A percentile compares a stretch with the other conserved stretches of the same genome.
phyloP scores from a whole-genome alignment of 2,888 invertebrate genomes.

The Drosophila subsilvestris region DNA sequence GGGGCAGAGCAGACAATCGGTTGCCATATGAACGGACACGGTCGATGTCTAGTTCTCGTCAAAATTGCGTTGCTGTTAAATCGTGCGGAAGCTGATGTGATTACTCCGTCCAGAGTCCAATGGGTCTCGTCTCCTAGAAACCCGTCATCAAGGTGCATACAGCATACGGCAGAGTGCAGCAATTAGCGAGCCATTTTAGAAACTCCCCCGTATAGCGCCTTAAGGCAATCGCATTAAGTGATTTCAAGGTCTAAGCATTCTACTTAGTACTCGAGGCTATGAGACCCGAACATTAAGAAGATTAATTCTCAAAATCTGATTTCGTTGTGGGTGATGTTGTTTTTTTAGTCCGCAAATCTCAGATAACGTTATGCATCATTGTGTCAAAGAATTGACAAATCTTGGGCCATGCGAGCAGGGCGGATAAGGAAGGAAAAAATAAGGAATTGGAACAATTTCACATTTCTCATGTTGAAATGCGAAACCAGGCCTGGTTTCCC shows the following conservation, averaged over 20 bases:
- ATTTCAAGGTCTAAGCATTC: conserved; percentile 59
- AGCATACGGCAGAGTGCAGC: conserved; percentile 47
- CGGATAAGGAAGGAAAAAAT: conserved; percentile 25
- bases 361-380: conserved; percentile 78
- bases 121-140: conserved; percentile 2
- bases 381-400: conserved; percentile 78
- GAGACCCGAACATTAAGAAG: conserved; percentile 76
- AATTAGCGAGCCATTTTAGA: conserved; percentile 56
- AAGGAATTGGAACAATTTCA: conserved; percentile 64
- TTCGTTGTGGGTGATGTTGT: conserved; percentile 26
- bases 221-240: conserved; percentile 70
- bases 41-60: conserved; percentile 29
- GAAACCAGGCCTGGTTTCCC: conserved; percentile 58
- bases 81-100: conserved; percentile 84
- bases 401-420: conserved; percentile 28
- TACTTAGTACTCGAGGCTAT: conserved; percentile 54
- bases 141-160: conserved; percentile 25
- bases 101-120: conserved; percentile 70
- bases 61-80: conserved; percentile 79
- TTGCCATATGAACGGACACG: conserved; percentile 58
- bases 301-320: conserved; percentile 75
- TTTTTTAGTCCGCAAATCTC: conserved; percentile 57
- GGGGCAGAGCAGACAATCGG: conserved; percentile 42
- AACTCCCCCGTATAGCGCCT: neutral
- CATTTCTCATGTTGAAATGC: conserved; percentile 65